Evolutionary conservation across 2,888 invertebrate species (phyloP).

Genomic region (Homarus gammarus): DNA sequence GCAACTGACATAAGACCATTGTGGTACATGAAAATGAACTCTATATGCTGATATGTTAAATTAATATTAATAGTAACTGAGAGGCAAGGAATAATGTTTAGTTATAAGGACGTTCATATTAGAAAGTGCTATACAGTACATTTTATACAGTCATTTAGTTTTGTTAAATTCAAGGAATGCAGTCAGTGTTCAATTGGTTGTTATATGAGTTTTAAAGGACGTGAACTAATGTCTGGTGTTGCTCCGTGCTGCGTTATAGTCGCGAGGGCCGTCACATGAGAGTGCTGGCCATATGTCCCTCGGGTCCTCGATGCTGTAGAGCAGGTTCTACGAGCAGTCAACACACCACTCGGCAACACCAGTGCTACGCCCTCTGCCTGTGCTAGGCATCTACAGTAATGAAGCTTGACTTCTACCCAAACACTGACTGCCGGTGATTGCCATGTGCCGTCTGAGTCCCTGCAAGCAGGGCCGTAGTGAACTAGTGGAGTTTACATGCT

Average conservation of each 20-base stretch:
- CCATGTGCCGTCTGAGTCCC: slow-evolving; percentile 53
- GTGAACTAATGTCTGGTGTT: slow-evolving; percentile 11
- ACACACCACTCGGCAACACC: slow-evolving; percentile 28
- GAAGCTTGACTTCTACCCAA: neutral
- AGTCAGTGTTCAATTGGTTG: slow-evolving; percentile 36
- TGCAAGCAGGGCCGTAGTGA: slow-evolving; percentile 56
- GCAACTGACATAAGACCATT: slow-evolving; percentile 10
- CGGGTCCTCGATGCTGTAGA: slow-evolving; percentile 13
- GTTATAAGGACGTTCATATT: slow-evolving; percentile 8
- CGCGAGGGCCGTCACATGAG: neutral
- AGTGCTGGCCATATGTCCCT: slow-evolving; percentile 46
- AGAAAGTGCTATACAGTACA: slow-evolving; percentile 7
- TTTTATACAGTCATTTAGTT: slow-evolving; percentile 36
- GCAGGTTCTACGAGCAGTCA: slow-evolving; percentile 33
- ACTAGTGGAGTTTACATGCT: slow-evolving; percentile 52
- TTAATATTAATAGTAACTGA: slow-evolving; percentile 29
- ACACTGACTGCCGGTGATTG: slow-evolving; percentile 45
- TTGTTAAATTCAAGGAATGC: slow-evolving; percentile 38
- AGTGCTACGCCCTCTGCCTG: neutral
- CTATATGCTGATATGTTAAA: slow-evolving; percentile 2
- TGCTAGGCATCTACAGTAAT: slow-evolving; percentile 14
- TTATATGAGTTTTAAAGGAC: neutral
- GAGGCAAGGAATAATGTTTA: slow-evolving; percentile 40
- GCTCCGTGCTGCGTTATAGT: slow-evolving; percentile 29
- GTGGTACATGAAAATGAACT: slow-evolving; percentile 12